Evolutionary conservation across 2,888 invertebrate species (phyloP).

Genomic region (Coelogynopora nodosa): DNA sequence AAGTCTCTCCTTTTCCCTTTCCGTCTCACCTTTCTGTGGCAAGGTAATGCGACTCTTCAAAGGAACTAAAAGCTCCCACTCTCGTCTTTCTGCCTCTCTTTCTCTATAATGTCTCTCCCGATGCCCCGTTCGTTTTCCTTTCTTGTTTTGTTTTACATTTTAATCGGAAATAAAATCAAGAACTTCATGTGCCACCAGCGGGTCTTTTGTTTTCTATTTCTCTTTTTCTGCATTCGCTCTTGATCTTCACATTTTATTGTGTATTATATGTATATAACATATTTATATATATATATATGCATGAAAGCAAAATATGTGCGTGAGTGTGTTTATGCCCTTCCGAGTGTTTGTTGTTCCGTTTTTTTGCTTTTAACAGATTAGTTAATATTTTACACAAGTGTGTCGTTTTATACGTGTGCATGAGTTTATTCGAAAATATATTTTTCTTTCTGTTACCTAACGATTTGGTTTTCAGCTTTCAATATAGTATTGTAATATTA

Average conservation of each 20-base stretch:
- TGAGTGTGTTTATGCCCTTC: too few relatives aligned
- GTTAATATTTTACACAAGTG: not conserved
- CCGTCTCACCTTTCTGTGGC: not conserved
- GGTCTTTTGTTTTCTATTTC: too few relatives aligned
- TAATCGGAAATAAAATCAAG: not conserved
- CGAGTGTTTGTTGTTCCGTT: not conserved
- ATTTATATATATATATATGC: too few relatives aligned
- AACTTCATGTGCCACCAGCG: not conserved
- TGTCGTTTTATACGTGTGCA: not conserved
- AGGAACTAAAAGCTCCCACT: not conserved
- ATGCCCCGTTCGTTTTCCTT: not conserved
- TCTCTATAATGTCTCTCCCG: too few relatives aligned
- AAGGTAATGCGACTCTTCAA: conserved; percentile 19
- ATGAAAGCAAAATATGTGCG: too few relatives aligned
- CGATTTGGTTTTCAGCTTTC: too few relatives aligned
- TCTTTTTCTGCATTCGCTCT: not conserved
- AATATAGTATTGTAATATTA: too few relatives aligned
- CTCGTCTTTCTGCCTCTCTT: too few relatives aligned
- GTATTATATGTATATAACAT: too few relatives aligned
- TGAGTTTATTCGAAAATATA: not conserved
- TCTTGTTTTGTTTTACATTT: not conserved
- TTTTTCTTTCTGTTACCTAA: not conserved
- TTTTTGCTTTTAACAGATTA: not conserved
- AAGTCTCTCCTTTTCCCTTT: too few relatives aligned
- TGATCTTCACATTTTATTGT: too few relatives aligned